These are phyloP conservation scores for Microcebus lehilahytsara DNA, from an alignment of 2,113 vertebrate genomes.

Conservation along the genomic window DNA sequence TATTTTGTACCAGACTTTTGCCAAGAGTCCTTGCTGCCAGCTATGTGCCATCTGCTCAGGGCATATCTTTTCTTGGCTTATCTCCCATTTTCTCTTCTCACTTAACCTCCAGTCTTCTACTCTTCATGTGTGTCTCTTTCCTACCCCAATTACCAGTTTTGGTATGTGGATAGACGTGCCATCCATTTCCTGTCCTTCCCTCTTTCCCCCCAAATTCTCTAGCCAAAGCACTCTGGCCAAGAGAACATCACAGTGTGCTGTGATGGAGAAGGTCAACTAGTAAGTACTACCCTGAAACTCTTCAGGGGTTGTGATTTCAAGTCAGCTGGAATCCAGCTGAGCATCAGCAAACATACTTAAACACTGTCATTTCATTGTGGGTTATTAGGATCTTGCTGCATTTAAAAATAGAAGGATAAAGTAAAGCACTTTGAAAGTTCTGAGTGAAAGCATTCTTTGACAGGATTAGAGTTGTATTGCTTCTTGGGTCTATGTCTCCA, in stretches of 20 bases:
- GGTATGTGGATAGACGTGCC: not conserved
- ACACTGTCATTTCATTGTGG: not conserved
- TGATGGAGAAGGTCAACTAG: not conserved
- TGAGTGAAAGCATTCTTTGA: not conserved
- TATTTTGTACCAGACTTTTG: not conserved
- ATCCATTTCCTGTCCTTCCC: not conserved
- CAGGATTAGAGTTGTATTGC: not conserved
- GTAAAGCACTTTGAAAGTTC: not conserved
- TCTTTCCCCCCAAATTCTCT: not conserved
- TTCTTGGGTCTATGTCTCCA: not conserved
- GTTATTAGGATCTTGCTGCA: not conserved
- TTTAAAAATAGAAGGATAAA: not conserved
- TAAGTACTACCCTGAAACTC: not conserved
- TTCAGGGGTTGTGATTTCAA: not conserved
- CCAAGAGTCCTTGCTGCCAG: not conserved
- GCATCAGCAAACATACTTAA: not conserved
- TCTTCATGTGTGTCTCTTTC: not conserved
- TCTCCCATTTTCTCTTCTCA: not conserved
- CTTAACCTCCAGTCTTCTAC: not conserved
- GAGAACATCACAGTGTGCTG: not conserved
- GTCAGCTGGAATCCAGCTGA: not conserved
- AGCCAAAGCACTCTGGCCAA: not conserved
- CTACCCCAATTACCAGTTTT: not conserved
- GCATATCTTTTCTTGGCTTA: not conserved
- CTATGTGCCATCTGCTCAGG: not conserved